phyloP scores from a whole-genome alignment of 2,113 vertebrate species.

The Tupaia chinensis region DNA sequence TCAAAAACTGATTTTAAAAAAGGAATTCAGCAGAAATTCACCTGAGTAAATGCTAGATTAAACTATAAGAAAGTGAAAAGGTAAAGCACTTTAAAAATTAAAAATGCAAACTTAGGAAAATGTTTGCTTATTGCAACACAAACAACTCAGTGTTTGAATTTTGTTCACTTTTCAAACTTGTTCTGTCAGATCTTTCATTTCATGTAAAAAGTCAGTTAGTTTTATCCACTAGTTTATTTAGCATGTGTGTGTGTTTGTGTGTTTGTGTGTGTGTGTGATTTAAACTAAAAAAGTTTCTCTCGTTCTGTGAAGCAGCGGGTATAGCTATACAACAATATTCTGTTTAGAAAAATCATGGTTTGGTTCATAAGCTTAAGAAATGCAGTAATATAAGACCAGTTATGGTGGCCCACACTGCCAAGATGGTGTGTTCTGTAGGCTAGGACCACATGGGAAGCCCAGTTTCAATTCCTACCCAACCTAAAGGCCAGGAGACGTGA shows the following conservation, averaged over 20 bases:
- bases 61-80: not conserved
- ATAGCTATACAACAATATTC: not conserved
- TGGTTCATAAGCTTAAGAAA: not conserved
- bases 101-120: not conserved
- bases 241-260: not conserved
- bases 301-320: not conserved
- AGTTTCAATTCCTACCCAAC: too few relatives aligned
- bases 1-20: slow-evolving; percentile 40
- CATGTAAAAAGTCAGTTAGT: not conserved
- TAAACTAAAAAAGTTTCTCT: not conserved
- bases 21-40: not conserved
- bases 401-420: too few relatives aligned
- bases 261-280: too few relatives aligned
- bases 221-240: not conserved
- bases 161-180: not conserved
- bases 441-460: too few relatives aligned
- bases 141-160: not conserved
- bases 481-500: too few relatives aligned
- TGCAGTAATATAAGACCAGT: not conserved
- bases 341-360: slow-evolving; percentile 30
- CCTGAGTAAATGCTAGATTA: slow-evolving; percentile 5
- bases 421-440: too few relatives aligned
- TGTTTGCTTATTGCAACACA: not conserved
- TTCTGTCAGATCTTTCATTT: not conserved
- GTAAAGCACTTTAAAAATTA: not conserved